Evolutionary conservation across 2,797 vertebrate species (phyloP).

Genomic region (Schizothorax lantsangensis): DNA sequence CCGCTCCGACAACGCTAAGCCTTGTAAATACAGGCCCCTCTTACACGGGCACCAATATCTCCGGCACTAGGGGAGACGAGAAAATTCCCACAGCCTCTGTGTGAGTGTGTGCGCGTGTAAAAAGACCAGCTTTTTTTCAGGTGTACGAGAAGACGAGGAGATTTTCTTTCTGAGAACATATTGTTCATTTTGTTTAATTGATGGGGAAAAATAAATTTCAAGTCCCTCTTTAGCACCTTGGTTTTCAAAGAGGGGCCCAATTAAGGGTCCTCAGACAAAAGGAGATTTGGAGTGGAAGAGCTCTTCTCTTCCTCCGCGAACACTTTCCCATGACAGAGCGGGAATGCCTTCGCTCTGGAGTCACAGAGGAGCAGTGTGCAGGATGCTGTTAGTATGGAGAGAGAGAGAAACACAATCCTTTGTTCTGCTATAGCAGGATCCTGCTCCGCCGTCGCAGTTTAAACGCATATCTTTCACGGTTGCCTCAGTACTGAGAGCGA

Average conservation of each 20-base stretch:
- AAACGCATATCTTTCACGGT: conserved; percentile 32
- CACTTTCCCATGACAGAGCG: conserved; percentile 71
- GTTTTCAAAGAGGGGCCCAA: conserved; percentile 77
- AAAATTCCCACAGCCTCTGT: conserved; percentile 57
- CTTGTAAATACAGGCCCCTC: conserved; percentile 66
- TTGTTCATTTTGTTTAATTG: conserved; percentile 65
- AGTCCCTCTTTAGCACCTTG: conserved; percentile 76
- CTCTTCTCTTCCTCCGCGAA: conserved; percentile 56
- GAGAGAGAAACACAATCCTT: conserved; percentile 28
- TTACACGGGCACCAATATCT: conserved; percentile 56
- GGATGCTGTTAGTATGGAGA: conserved; percentile 38
- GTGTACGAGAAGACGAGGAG: conserved; percentile 56
- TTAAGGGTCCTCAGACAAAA: conserved; percentile 80
- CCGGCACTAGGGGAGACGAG: conserved; percentile 41
- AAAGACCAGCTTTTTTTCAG: conserved; percentile 57
- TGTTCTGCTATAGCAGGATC: conserved; percentile 38
- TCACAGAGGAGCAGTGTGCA: conserved; percentile 54
- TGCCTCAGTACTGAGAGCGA: conserved; percentile 10
- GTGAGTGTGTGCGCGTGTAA: conserved; percentile 7
- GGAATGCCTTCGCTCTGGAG: conserved; percentile 70
- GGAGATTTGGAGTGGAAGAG: conserved; percentile 72
- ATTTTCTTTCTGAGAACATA: conserved; percentile 58
- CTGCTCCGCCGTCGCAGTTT: conserved; percentile 19
- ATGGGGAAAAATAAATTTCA: conserved; percentile 64
- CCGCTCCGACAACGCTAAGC: conserved; percentile 64